Conservation (phyloP, 1,140 invertebrate genomes). For the Drosophila obscura region DNA sequence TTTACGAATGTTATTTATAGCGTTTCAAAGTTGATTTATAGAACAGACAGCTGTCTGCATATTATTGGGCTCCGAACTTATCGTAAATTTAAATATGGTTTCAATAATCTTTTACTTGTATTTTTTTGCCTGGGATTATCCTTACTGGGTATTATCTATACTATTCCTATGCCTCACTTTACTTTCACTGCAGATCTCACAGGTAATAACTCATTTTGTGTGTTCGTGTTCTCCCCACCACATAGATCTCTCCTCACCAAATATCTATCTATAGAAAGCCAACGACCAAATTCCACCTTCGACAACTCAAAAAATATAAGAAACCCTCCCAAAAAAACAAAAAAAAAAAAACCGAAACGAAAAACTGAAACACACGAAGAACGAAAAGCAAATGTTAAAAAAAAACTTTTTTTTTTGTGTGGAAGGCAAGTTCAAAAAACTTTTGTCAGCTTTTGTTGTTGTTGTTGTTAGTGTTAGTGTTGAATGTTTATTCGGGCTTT, state of each 20-base stretch:
- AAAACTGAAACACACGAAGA: slow-evolving; percentile 5
- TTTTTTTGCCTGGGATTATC: no score
- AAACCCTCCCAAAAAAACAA: slow-evolving; percentile 3
- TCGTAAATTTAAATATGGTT: no score
- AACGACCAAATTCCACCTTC: slow-evolving; percentile 26
- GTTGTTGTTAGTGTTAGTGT: slow-evolving; percentile 26
- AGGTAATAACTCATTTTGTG: neutral
- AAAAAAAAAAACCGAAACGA: neutral
- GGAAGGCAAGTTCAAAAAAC: slow-evolving; percentile 71
- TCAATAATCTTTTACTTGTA: no score
- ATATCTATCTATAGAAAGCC: slow-evolving; percentile 15
- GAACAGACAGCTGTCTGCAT: no score
- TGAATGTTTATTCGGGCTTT: slow-evolving; percentile 43
- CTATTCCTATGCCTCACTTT: no score
- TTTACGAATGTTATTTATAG: no score
- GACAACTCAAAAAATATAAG: slow-evolving; percentile 27
- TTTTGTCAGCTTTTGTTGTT: slow-evolving; percentile 56
- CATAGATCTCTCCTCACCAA: slow-evolving; percentile 1
- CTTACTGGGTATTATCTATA: no score
- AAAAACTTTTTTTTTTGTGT: slow-evolving; percentile 19
- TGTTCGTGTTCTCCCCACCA: neutral
- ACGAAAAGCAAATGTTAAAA: slow-evolving; percentile 42
- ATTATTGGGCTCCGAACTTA: no score
- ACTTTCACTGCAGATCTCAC: no score
- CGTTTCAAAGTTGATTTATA: no score